Evolutionary conservation across 2,113 vertebrate species (phyloP), one percentile per base, ranked within the genome.

Genomic region (Tursiops truncatus): DNA sequence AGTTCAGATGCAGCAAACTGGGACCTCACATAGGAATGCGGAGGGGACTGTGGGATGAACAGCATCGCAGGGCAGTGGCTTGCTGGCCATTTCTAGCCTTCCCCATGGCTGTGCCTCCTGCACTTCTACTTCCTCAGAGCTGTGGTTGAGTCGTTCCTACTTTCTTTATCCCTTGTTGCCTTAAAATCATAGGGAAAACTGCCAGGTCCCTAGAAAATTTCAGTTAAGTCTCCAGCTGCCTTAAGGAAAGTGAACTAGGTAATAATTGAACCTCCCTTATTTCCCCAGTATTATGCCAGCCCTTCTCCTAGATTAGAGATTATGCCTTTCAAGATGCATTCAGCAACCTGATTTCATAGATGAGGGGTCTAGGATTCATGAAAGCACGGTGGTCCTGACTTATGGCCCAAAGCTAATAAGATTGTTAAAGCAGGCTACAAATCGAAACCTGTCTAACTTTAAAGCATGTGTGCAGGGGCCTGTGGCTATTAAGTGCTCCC

Each of bases 401-500:
- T 41, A 3, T 8, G 36, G 60, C 28, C 33, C 20, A 12, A 56
- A 89, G 53, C 36, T 9, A 20, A 9, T 9, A 44, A n/a, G 67
- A 60, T 0, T 21, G 21, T 23, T 18, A 95, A 33, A 25, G 23
- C 21, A 33, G 68, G 47, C 62, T 81, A 23, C 20, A 18, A 25
- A 60, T 10, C 36, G 60, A 77, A 36, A 26, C 74, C 44, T 3
- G 1, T 41, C 21, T 38, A 6, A 28, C 36, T 8, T 18, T 1
- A 15, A 12, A 20, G n/a, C 36, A 2, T 0, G 3, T 17, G 65
- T 21, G 6, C 25, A 44, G 13, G 6, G 2, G 38, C 21, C 4
- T 33, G 5, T 33, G 11, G 73, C 18, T 38, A 2, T 11, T 28
- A 50, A n/a, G 36, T 2, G 0, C n/a, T n/a, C 28, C 70, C 18